Base-by-base conservation (phyloP, 2,113 vertebrate genomes). In the Cyrtonyx montezumae region DNA sequence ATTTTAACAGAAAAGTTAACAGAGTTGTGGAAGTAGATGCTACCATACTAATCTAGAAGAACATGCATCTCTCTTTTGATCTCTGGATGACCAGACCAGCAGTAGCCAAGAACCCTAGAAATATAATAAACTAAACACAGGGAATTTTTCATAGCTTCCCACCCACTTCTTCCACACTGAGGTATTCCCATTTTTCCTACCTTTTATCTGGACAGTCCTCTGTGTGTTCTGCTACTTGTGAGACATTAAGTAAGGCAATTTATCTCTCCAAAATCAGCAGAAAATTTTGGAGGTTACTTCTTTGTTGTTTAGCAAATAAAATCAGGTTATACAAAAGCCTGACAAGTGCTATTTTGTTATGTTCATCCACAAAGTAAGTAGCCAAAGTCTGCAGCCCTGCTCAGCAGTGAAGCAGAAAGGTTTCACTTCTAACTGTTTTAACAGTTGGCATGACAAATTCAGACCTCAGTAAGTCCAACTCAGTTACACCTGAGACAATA, bases 51-150 rank as follows among this genome's bases (percentile, higher is more conserved):
- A 11, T 87, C 48, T 61, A 92, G 18, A 30, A 87, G 79, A 92
- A 85, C 9, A 21, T 18, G 69, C 55, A 82, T 87, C 91, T 89
- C n/a, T n/a, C n/a, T 58, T 82, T 82, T 79, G 62, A 91, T 87
- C 93, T 69, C 75, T 42, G 51, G 65, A 95, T 95, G 93, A 79
- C 93, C 66, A 37, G 84, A 84, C 40, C 71, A 92, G 70, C 55
- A 83, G 79, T 71, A 92, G 59, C 28, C 84, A 85, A 91, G 25
- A 94, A 65, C 30, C 17, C 66, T 61, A 51, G 62, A 87, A 93
- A 90, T 79, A 45, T 5, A 86, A 56, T 30, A 59, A 73, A 81
- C 53, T 9, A 59, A 91, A 82, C 30, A 71, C 26, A 69, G 48
- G 74, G 65, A 88, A 84, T 34, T 59, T 42, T 20, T 26, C 59